These are phyloP conservation scores for Charina bottae DNA, from an alignment of 2,113 vertebrate species.

Conservation along the genomic window DNA sequence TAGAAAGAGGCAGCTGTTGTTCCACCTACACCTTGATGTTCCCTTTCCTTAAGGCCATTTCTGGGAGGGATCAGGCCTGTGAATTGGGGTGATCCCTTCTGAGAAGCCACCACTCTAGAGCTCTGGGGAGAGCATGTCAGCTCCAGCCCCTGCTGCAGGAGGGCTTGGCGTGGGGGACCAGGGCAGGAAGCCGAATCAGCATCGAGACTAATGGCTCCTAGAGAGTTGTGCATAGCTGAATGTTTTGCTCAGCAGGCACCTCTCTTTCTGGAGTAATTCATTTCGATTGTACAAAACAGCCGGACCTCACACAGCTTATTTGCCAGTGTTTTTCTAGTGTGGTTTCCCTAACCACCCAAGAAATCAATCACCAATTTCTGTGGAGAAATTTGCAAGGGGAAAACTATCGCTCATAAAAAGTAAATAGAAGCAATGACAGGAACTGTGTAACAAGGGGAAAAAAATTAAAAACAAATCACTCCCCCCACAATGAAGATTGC, in stretches of 20 bases:
- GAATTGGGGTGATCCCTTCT: not conserved
- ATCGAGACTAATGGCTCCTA: constrained; percentile 14
- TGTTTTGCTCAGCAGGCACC: constrained; percentile 20
- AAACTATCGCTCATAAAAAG: not conserved
- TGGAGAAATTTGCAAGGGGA: not conserved
- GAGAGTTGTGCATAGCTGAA: constrained; percentile 1
- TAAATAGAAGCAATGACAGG: not conserved
- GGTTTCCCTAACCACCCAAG: constrained; percentile 12
- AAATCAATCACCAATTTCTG: constrained; percentile 30
- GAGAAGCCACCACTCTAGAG: not conserved
- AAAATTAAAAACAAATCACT: not conserved
- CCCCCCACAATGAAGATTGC: not conserved
- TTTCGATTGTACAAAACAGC: constrained; percentile 39
- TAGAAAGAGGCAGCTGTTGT: not conserved
- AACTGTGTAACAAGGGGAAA: not conserved
- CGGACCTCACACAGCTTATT: constrained; percentile 28
- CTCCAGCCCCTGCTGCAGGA: not conserved
- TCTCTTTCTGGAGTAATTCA: constrained; percentile 26
- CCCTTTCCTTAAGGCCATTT: not conserved
- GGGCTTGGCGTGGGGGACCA: not conserved
- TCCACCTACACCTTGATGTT: not conserved
- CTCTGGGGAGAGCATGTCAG: too few species aligned
- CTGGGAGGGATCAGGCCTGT: not conserved
- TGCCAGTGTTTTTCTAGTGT: constrained; percentile 24
- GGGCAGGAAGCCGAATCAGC: not conserved